Conservation (phyloP, 2,888 invertebrate species). For the Palloptera scutellata region DNA sequence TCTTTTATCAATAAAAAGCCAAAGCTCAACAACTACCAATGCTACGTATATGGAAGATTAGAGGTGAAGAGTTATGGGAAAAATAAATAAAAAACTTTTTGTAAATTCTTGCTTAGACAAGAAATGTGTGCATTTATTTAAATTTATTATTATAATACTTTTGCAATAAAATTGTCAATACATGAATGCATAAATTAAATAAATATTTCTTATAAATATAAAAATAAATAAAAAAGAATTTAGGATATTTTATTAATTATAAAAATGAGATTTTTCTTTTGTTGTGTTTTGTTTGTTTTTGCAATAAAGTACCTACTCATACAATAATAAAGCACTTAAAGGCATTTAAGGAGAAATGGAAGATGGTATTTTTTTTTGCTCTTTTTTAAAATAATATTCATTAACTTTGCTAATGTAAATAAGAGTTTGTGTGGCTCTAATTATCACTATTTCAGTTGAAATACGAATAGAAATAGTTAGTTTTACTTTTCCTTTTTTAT, state of each 20-base stretch:
- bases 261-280: not conserved
- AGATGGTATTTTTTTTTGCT: too few relatives aligned
- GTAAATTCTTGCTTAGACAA: constrained; percentile 27
- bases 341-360: constrained; percentile 6
- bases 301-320: not conserved
- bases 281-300: not conserved
- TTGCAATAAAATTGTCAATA: not conserved
- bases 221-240: not conserved
- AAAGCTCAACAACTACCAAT: too few relatives aligned
- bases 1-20: too few relatives aligned
- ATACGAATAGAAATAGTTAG: too few relatives aligned
- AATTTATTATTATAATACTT: constrained; percentile 19
- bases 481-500: too few relatives aligned
- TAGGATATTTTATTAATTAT: too few relatives aligned
- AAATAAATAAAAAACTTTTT: too few relatives aligned
- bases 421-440: too few relatives aligned
- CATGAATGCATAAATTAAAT: constrained; percentile 14
- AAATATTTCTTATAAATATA: constrained; percentile 23
- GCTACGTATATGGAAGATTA: too few relatives aligned
- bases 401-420: too few relatives aligned
- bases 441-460: too few relatives aligned
- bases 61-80: constrained; percentile 39
- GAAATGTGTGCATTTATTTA: constrained; percentile 16
- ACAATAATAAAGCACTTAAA: constrained; percentile 25
- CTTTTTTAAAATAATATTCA: too few relatives aligned